Evolutionary conservation across 2,113 vertebrate genomes (phyloP).

Genomic region (Rhegmatorhina hoffmannsi): DNA sequence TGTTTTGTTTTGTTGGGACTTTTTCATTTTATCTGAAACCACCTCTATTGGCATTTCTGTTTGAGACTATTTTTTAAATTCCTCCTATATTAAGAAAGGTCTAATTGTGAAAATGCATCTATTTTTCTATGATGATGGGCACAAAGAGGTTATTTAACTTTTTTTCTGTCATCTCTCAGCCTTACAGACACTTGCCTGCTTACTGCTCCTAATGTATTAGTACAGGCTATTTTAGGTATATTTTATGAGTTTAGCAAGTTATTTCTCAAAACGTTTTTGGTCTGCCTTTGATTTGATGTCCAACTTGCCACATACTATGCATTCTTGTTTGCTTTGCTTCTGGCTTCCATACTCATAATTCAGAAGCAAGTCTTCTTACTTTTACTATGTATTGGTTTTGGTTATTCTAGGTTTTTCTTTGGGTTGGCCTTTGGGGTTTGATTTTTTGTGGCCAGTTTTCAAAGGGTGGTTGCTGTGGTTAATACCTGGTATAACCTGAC

Average conservation of each 20-base stretch:
- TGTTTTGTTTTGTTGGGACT: neutral
- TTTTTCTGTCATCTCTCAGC: neutral
- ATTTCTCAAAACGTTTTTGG: neutral
- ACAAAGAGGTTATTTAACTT: neutral
- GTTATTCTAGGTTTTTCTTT: neutral
- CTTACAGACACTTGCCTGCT: neutral
- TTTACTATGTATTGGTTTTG: neutral
- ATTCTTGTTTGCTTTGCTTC: neutral
- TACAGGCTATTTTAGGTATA: neutral
- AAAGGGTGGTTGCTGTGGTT: neutral
- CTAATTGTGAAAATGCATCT: neutral
- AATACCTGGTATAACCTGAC: neutral
- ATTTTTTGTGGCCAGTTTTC: neutral
- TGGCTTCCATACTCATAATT: neutral
- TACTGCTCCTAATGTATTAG: neutral
- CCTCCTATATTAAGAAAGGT: neutral
- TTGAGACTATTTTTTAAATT: neutral
- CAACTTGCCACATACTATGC: neutral
- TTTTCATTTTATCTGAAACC: neutral
- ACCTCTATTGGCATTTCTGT: neutral
- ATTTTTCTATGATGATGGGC: neutral
- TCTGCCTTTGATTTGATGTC: neutral
- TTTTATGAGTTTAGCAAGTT: neutral
- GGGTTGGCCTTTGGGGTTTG: neutral
- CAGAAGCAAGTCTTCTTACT: neutral